Evolutionary conservation across 2,113 vertebrate genomes (phyloP), one percentile per base, ranked within the genome.

Genomic region (Spizaetus ornatus): DNA sequence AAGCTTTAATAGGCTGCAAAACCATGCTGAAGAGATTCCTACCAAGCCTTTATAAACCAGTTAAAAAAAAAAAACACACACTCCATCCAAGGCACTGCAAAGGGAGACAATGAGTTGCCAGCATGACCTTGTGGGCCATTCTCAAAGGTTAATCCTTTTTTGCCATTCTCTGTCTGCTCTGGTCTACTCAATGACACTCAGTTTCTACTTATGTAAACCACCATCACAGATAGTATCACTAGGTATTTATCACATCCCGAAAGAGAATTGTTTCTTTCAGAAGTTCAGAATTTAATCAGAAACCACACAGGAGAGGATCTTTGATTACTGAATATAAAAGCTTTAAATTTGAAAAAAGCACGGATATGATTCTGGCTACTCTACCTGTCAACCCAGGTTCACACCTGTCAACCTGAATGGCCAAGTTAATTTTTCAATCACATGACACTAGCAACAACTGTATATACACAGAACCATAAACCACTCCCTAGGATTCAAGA

Each of bases 41-140:
- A 25, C 19, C 38, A 31, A 31, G 43, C 16, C 13, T 70, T 61
- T 47, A n/a, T 3, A 34, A 5, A 19, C 5, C 16, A 63, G 10
- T 9, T 45, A 8, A 26, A 27, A 40, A 25, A 11, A 10, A 9
- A 14, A 9, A 3, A 27, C 11, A 10, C n/a, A 19, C 0, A 2
- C 16, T 38, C 32, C n/a, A 45, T 5, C 25, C 80, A 50, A n/a
- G 34, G 56, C 27, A 43, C 50, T 50, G 13, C 61, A 53, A 53
- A 92, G 19, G n/a, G 53, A 29, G n/a, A 47, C 13, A 14, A 1
- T 1, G 34, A 55, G 11, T 0, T 66, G 34, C 18, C 48, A 78
- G 15, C 16, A 15, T 0, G 18, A 50, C 13, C 22, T 5, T 23
- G 36, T 2, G n/a, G 62, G 81, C 62, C 48, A 2, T 16, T 43